Evolutionary conservation across 2,113 vertebrate species (phyloP).

Genomic region (Upupa epops): DNA sequence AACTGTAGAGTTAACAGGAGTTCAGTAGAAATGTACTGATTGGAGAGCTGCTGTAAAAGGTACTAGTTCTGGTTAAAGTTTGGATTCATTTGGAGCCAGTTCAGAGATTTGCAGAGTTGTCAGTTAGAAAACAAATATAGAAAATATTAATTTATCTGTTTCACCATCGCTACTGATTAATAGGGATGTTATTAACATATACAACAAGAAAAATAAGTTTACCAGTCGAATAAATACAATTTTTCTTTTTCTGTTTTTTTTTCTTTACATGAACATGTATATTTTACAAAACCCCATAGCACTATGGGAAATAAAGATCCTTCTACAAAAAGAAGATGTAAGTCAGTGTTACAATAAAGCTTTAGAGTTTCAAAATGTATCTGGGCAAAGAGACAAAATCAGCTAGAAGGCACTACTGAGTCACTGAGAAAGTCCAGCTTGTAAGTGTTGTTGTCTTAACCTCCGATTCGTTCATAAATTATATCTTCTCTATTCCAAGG

Average conservation of each 20-base stretch:
- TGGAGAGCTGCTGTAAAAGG: slow-evolving; percentile 7
- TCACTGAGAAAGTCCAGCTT: slow-evolving; percentile 54
- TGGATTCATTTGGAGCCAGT: slow-evolving; percentile 32
- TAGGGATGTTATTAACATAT: slow-evolving; percentile 74
- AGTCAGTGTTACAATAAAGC: slow-evolving; percentile 80
- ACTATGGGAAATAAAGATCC: slow-evolving; percentile 89
- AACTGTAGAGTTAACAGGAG: not conserved
- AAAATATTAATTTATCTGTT: slow-evolving; percentile 72
- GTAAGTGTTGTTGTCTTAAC: slow-evolving; percentile 45
- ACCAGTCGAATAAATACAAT: slow-evolving; percentile 98
- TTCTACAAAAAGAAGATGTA: slow-evolving; percentile 90
- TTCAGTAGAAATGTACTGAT: not conserved
- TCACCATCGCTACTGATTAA: slow-evolving; percentile 67
- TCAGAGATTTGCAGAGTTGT: slow-evolving; percentile 50
- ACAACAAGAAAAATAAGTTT: slow-evolving; percentile 88
- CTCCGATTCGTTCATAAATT: slow-evolving; percentile 48
- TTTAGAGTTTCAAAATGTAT: slow-evolving; percentile 75
- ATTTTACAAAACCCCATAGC: slow-evolving; percentile 90
- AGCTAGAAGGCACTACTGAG: slow-evolving; percentile 68
- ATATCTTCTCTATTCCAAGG: slow-evolving; percentile 46
- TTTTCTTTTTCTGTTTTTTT: slow-evolving; percentile 80
- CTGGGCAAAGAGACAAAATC: slow-evolving; percentile 68
- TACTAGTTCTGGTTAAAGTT: not conserved
- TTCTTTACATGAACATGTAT: slow-evolving; percentile 88
- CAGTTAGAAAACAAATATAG: slow-evolving; percentile 60